These are phyloP conservation scores for Galeruca laticollis DNA, from an alignment of 2,888 invertebrate genomes.

Conservation along the genomic window DNA sequence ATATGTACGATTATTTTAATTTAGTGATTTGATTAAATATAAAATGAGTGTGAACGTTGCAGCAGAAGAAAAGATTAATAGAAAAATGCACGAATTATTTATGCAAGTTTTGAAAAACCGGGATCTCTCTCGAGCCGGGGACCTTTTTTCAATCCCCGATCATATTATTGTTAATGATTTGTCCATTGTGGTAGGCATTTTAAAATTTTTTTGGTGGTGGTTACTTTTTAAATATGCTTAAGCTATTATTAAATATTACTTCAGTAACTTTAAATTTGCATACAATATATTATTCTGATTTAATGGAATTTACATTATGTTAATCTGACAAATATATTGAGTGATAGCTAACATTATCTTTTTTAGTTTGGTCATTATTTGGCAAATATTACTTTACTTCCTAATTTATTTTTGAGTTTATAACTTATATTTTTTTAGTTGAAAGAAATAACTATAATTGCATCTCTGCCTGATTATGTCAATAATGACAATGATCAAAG, in stretches of 20 bases:
- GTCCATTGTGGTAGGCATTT: slow-evolving; percentile 80
- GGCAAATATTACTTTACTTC: no score
- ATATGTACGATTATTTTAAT: slow-evolving; percentile 12
- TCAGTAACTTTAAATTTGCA: background rate
- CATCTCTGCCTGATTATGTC: slow-evolving; percentile 84
- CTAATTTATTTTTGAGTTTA: no score
- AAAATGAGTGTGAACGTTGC: slow-evolving; percentile 50
- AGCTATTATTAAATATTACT: background rate
- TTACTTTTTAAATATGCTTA: background rate
- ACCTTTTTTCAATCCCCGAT: slow-evolving; percentile 90
- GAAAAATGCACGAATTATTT: slow-evolving; percentile 90
- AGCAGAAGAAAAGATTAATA: slow-evolving; percentile 52
- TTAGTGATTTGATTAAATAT: slow-evolving; percentile 20
- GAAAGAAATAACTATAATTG: slow-evolving; percentile 83
- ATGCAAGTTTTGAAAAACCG: slow-evolving; percentile 90
- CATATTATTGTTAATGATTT: slow-evolving; percentile 87
- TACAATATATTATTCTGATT: slow-evolving; percentile 1
- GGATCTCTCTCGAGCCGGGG: slow-evolving; percentile 91
- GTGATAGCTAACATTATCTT: background rate
- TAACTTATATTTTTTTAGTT: slow-evolving; percentile 67
- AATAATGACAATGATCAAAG: slow-evolving; percentile 93
- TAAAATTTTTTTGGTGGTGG: slow-evolving; percentile 7
- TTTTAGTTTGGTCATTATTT: background rate
- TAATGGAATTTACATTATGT: background rate
- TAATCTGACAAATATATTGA: background rate